These are phyloP conservation scores for Chiroxiphia lanceolata DNA, from an alignment of 2,797 vertebrate genomes.

Conservation along the genomic window DNA sequence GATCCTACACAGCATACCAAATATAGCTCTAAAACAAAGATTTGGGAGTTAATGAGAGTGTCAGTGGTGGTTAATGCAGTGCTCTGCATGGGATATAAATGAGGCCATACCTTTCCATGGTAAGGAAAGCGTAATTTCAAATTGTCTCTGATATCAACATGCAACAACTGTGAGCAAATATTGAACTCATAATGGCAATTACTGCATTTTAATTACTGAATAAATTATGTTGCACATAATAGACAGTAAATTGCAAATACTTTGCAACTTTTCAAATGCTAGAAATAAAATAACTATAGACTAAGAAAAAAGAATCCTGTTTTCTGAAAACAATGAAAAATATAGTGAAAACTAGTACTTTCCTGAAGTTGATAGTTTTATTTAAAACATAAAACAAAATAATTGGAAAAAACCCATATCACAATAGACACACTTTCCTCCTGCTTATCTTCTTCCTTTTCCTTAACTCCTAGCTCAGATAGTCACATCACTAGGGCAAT, in stretches of 20 bases:
- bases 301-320: neutral
- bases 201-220: slow-evolving; percentile 13
- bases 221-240: neutral
- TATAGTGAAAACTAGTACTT: neutral
- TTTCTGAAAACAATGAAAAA: neutral
- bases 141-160: neutral
- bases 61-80: slow-evolving; percentile 6
- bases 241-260: neutral
- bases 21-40: slow-evolving; percentile 25
- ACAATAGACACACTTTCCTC: neutral
- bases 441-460: neutral
- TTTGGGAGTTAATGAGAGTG: slow-evolving; percentile 31
- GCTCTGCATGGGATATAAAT: slow-evolving; percentile 11
- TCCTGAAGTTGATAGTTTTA: neutral
- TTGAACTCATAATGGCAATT: neutral
- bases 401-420: neutral
- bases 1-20: neutral
- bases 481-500: neutral
- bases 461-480: neutral
- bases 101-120: neutral
- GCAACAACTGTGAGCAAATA: slow-evolving; percentile 15
- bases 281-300: neutral
- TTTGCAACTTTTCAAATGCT: neutral
- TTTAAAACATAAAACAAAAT: neutral
- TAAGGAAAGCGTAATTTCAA: slow-evolving; percentile 5